Evolutionary conservation across 1,140 invertebrate species (phyloP), one percentile per base, ranked within the genome.

Genomic region (Atta colombica): DNA sequence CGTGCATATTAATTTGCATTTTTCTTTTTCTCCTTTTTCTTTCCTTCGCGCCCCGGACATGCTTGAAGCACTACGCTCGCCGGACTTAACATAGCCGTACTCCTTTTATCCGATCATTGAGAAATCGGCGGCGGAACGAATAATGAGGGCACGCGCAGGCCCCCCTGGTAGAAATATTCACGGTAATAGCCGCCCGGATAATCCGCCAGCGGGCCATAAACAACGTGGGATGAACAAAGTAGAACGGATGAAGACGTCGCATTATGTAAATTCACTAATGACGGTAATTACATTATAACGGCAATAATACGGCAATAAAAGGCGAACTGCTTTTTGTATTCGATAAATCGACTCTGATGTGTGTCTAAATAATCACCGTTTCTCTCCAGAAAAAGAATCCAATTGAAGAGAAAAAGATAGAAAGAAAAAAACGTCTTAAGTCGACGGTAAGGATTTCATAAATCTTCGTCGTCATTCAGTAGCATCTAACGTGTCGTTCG

Each of bases 181-280:
- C 68, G 35, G 66, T 82, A 58, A 82, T 31, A 72, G 53, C 5
- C 78, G 18, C 68, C 21, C 28, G 18, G 28, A 28, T 68, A 51
- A 68, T 80, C 45, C 28, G 49, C 49, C 61, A 35, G 51, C 28
- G 35, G 25, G 31, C 35, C 35, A 25, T 72, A 72, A 81, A 81
- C 77, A 81, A 81, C 77, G 77, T 81, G 77, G 77, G 65, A 55
- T 71, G 68, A 60, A 82, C 25, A 72, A 82, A 82, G 68, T 60
- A 72, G 68, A 82, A 82, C 66, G 51, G 77, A 80, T 80, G 49
- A 81, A 69, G 77, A 81, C 21, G 77, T 69, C 53, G 68, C 18
- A 74, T 82, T 74, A 82, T 82, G 80, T 16, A 82, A 82, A 82
- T 74, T 61, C 28, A 25, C 80, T 82, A 82, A 82, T 60, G 53